Evolutionary conservation across 2,797 vertebrate species (phyloP).

Genomic region (Triplophysa yarkandensis): DNA sequence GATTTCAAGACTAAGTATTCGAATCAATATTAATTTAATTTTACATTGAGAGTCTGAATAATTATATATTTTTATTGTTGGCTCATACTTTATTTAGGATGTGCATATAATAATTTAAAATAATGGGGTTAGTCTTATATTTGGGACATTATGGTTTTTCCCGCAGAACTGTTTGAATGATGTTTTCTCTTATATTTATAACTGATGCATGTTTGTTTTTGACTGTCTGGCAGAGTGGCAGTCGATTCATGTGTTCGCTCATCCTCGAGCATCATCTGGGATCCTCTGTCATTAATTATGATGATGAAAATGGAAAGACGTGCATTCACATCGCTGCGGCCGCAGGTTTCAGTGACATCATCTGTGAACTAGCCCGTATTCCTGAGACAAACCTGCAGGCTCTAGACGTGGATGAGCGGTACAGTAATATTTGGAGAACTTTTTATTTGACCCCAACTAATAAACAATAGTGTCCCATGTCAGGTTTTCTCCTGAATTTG

Average conservation of each 20-base stretch:
- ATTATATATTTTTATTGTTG: too few relatives aligned
- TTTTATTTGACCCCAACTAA: too few relatives aligned
- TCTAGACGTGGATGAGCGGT: slow-evolving; percentile 88
- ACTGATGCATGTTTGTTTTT: slow-evolving; percentile 6
- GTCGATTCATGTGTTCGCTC: slow-evolving; percentile 81
- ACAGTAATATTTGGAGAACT: slow-evolving; percentile 51
- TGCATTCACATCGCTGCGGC: slow-evolving; percentile 86
- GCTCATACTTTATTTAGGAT: too few relatives aligned
- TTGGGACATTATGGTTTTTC: too few relatives aligned
- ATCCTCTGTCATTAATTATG: slow-evolving; percentile 83
- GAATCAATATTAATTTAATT: too few relatives aligned
- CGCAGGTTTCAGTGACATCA: slow-evolving; percentile 84
- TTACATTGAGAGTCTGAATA: too few relatives aligned
- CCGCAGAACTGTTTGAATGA: too few relatives aligned
- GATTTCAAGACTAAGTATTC: too few relatives aligned
- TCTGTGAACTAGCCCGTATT: slow-evolving; percentile 80
- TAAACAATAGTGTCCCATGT: not conserved
- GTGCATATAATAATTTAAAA: too few relatives aligned
- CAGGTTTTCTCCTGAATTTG: not conserved
- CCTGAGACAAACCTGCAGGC: slow-evolving; percentile 86
- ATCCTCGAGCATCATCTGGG: slow-evolving; percentile 83
- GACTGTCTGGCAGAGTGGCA: slow-evolving; percentile 79
- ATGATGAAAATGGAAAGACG: slow-evolving; percentile 86
- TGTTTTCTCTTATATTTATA: too few relatives aligned
- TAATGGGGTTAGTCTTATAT: too few relatives aligned